Base-by-base conservation (phyloP, 2,888 invertebrate genomes). In the Notodonta ziczac region DNA sequence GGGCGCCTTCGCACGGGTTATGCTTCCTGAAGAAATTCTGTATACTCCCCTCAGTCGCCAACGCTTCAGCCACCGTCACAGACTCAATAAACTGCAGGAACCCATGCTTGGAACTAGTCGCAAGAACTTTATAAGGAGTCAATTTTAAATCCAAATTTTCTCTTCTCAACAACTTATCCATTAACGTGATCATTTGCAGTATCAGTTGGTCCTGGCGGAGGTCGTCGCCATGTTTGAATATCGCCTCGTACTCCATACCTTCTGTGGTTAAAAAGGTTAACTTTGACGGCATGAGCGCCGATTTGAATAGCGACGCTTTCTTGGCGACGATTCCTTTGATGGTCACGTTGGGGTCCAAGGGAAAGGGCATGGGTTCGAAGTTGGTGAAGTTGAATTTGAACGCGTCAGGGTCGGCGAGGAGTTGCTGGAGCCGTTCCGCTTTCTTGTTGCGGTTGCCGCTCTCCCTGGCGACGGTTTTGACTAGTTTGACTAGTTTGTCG, bases 201-300 rank as follows among this genome's bases (percentile, higher is more conserved):
- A 99, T 98, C 1, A 99, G 94, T 87, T 99, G 99, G 91, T 99
- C 99, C 90, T 99, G 99, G 4, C 99, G 94, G 58, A 99, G 90
- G 86, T 99, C 99, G 88, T 99, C 99, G 1, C 99, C 99, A 78
- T 98, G 97, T 87, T 99, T 99, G 87, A 99, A 99, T 66, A 99
- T 99, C 0, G 99, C 97, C 14, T 98, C 97, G 87, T 99, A 99
- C 80, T 98, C 97, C 46, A 95, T 95, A 50, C 96, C 96, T 63
- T 96, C 96, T 0, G 96, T 96, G 0, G 98, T 98, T 13, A 97
- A 91, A 86, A 99, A 99, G 0, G 98, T 97, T 56, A 99, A 92
- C 83, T 95, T 95, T 13, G 98, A 97, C 3, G 99, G 99, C 98
- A 98, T 99, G 60, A 99, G 93, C 0, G 98, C 98, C 44, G 99